phyloP scores from a whole-genome alignment of 2,888 invertebrate species.

The Drosophila cyrtoloma region DNA sequence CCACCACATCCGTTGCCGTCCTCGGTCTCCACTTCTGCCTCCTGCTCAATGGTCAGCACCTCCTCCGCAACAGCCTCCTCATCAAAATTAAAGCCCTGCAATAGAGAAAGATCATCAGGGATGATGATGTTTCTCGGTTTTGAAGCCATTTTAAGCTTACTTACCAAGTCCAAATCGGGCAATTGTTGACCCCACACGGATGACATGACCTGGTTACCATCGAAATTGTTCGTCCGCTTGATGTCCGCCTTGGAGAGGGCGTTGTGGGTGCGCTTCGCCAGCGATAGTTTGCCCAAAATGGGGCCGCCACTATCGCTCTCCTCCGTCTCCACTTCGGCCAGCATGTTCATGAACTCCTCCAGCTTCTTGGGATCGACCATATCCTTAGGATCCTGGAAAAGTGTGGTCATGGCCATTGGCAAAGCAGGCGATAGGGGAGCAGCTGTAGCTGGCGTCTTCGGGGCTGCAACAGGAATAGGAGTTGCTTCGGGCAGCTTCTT shows the following conservation, averaged over 20 bases:
- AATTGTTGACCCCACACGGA: constrained; percentile 76
- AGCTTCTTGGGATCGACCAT: constrained; percentile 84
- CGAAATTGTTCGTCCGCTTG: constrained; percentile 60
- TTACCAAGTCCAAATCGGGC: constrained; percentile 55
- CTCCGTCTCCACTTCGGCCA: constrained; percentile 85
- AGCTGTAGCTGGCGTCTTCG: constrained; percentile 1
- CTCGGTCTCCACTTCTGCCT: constrained; percentile 82
- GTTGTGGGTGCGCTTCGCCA: constrained; percentile 89
- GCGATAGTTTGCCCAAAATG: constrained; percentile 89
- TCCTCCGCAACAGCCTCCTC: constrained; percentile 78
- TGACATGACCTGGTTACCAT: constrained; percentile 53
- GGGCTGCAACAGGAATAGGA: not conserved
- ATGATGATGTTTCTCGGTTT: not conserved
- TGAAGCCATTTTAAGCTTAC: constrained; percentile 40
- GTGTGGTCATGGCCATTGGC: constrained; percentile 63
- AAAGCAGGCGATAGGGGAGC: constrained; percentile 15
- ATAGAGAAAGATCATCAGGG: too few relatives aligned
- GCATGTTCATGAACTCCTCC: constrained; percentile 83
- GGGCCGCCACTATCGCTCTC: constrained; percentile 87
- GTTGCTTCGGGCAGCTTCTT: constrained; percentile 17
- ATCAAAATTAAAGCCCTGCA: constrained; percentile 77
- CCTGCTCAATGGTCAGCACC: constrained; percentile 80
- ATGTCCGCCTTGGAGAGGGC: constrained; percentile 85
- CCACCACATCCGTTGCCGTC: constrained; percentile 65
- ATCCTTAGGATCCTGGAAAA: constrained; percentile 85